These are phyloP conservation scores for Jacana jacana DNA, from an alignment of 2,113 vertebrate genomes.

Conservation along the genomic window DNA sequence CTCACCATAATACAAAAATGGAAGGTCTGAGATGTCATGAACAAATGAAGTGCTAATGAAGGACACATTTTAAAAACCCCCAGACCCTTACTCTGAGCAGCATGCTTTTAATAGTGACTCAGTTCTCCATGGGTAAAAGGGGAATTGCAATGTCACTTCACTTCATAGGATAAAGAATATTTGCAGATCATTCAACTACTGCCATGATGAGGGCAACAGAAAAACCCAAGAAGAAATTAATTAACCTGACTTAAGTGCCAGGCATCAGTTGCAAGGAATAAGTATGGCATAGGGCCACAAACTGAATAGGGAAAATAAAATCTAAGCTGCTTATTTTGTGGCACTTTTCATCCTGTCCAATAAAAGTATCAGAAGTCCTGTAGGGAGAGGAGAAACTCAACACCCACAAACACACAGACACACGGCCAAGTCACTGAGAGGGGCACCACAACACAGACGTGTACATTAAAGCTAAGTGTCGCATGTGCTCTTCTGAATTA, in stretches of 20 bases:
- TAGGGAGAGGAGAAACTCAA: not conserved
- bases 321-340: slow-evolving; percentile 11
- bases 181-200: slow-evolving; percentile 20
- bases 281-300: not conserved
- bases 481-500: not conserved
- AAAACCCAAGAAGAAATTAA: slow-evolving; percentile 32
- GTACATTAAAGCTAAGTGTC: not conserved
- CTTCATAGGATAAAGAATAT: not conserved
- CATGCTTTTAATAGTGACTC: not conserved
- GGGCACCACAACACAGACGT: not conserved
- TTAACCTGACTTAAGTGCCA: slow-evolving; percentile 24
- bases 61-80: not conserved
- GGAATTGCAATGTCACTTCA: not conserved
- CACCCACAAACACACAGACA: not conserved
- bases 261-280: not conserved
- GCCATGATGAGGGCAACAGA: not conserved
- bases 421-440: not conserved
- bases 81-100: not conserved
- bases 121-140: not conserved
- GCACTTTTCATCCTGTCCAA: not conserved
- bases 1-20: not conserved
- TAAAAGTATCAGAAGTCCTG: not conserved
- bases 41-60: not conserved
- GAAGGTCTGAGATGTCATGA: not conserved
- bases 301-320: slow-evolving; percentile 12